Conservation (phyloP, 2,797 vertebrate species). For the Crocidura indochinensis region DNA sequence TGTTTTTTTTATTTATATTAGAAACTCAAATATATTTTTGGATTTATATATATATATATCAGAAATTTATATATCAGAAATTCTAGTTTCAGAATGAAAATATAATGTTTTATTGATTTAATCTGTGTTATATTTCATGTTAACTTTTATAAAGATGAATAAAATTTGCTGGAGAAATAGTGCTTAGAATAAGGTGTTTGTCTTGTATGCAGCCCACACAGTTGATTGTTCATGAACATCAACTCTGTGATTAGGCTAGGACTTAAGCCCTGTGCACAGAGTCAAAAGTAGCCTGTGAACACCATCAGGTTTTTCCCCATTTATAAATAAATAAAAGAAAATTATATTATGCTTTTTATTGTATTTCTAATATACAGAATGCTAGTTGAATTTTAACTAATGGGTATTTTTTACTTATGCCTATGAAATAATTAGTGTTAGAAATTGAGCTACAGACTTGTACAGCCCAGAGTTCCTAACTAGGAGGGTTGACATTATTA, state of each 20-base stretch:
- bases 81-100: slow-evolving; percentile 29
- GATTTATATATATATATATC: neutral
- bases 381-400: slow-evolving; percentile 2
- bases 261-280: too few relatives aligned
- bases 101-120: neutral
- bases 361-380: neutral
- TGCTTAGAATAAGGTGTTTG: too few relatives aligned
- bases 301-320: too few relatives aligned
- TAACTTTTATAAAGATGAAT: slow-evolving; percentile 28
- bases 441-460: neutral
- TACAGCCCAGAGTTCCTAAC: neutral
- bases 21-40: too few relatives aligned
- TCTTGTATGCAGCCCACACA: too few relatives aligned
- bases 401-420: neutral
- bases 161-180: neutral
- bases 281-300: too few relatives aligned
- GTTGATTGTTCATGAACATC: too few relatives aligned
- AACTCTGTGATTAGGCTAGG: too few relatives aligned
- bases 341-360: slow-evolving; percentile 14
- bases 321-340: neutral
- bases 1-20: neutral
- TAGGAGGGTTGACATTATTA: neutral
- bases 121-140: slow-evolving; percentile 30
- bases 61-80: slow-evolving; percentile 26
- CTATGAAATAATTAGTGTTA: neutral